Conservation (phyloP, 2,888 invertebrate species). For the Quadroppia sp. region DNA sequence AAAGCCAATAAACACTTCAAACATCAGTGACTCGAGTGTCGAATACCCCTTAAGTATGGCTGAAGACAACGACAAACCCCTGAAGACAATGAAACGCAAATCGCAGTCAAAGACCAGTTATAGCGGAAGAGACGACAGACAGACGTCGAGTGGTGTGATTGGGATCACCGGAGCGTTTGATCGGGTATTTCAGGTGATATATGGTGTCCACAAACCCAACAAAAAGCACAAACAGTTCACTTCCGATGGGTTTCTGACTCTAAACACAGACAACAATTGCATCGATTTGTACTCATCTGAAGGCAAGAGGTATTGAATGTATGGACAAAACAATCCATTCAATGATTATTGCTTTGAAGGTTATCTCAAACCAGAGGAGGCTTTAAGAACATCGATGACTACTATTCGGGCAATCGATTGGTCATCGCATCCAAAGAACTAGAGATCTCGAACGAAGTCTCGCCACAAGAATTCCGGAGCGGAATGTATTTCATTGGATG, state of each 20-base stretch:
- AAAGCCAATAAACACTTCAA: background rate
- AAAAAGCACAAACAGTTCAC: constrained; percentile 37
- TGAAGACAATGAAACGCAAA: background rate
- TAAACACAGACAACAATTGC: background rate
- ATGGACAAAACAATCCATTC: too few relatives aligned
- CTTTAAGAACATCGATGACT: background rate
- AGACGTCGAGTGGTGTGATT: background rate
- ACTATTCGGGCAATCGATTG: background rate
- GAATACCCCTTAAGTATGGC: background rate
- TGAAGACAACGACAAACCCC: background rate
- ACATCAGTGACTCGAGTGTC: background rate
- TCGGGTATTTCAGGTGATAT: constrained; percentile 32
- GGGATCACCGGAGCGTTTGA: background rate
- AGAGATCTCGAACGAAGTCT: background rate
- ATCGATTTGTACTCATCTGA: background rate
- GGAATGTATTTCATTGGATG: background rate
- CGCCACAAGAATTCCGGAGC: background rate
- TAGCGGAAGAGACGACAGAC: too few relatives aligned
- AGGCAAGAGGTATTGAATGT: background rate
- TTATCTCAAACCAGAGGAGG: background rate
- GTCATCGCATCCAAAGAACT: background rate
- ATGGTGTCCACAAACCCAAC: constrained; percentile 37
- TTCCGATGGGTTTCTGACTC: constrained; percentile 34
- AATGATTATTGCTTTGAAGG: background rate
- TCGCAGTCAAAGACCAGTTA: background rate